Evolutionary conservation across 2,888 invertebrate species (phyloP).

Genomic region (Oligia strigilis): DNA sequence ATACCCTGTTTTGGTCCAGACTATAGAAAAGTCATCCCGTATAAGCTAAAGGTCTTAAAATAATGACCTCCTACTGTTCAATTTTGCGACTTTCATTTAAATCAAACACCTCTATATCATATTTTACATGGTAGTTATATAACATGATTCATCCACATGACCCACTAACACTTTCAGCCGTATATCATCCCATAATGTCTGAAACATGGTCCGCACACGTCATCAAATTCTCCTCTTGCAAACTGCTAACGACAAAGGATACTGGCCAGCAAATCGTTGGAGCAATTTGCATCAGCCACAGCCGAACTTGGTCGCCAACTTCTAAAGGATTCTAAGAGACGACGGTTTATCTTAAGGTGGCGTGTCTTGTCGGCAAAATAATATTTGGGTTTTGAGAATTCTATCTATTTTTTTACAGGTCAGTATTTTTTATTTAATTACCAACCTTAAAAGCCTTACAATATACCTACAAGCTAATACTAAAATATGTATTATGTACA

Average conservation of each 20-base stretch:
- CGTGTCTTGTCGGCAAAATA: neutral
- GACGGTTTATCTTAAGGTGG: neutral
- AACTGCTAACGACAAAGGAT: constrained; percentile 51
- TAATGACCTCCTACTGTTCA: too few species aligned
- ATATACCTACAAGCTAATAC: too few species aligned
- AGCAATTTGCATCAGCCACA: constrained; percentile 72
- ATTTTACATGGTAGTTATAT: neutral
- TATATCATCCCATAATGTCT: constrained; percentile 42
- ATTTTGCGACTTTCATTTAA: neutral
- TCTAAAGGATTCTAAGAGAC: constrained; percentile 19
- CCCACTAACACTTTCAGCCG: constrained; percentile 19
- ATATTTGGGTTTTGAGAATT: neutral
- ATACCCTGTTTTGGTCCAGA: neutral
- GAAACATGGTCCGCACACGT: constrained; percentile 33
- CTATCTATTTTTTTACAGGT: too few species aligned
- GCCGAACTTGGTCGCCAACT: constrained; percentile 56
- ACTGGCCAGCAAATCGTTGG: constrained; percentile 60
- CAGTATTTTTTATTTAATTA: too few species aligned
- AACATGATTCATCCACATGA: neutral
- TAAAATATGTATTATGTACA: too few species aligned
- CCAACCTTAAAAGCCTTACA: too few species aligned
- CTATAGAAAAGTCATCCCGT: neutral
- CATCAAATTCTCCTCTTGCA: constrained; percentile 48
- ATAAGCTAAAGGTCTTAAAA: too few species aligned
- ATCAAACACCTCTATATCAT: neutral